Evolutionary conservation across 2,113 vertebrate genomes (phyloP), one percentile per base, ranked within the genome.

Genomic region (Bubo blakistoni): DNA sequence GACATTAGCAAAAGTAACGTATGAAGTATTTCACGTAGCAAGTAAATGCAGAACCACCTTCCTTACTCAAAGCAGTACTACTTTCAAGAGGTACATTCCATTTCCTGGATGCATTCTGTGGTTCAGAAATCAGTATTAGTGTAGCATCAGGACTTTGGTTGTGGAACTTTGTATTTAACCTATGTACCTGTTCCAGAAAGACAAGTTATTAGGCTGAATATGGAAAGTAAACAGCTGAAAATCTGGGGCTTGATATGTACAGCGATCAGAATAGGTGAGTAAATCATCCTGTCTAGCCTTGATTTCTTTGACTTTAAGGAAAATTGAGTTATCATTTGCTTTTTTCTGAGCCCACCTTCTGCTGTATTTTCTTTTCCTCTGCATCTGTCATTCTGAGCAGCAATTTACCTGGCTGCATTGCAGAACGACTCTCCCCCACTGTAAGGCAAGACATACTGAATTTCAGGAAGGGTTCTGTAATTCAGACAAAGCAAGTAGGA

Each of bases 41-140:
- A 74, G 16, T 14, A 21, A 88, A 73, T 1, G 4, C 18, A 71
- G 24, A 78, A 57, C 8, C 61, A 40, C 27, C 29, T 54, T 65
- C 36, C 30, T 79, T 54, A 71, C 14, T 81, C 63, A 54, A 52
- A 78, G 30, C 11, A 71, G 42, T 4, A 69, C 25, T 9, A 16
- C 8, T 49, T 72, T 25, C 8, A 26, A 67, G 17, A 47, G 13
- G n/a, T 6, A 57, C 0, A 0, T 66, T 40, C 16, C 16, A 4
- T 58, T 46, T 81, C 70, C 81, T 44, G 29, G 81, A 36, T 14
- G 44, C 10, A 40, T 57, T 70, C 27, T 32, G 30, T 46, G 29
- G 16, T 36, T 81, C 61, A 80, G 49, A 83, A 59, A 40, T 24
- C 19, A 74, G 2, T 9, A 42, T 15, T 30, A 21, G 17, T 5